Base-by-base conservation (phyloP, 2,888 invertebrate genomes). In the Andricus curvator region DNA sequence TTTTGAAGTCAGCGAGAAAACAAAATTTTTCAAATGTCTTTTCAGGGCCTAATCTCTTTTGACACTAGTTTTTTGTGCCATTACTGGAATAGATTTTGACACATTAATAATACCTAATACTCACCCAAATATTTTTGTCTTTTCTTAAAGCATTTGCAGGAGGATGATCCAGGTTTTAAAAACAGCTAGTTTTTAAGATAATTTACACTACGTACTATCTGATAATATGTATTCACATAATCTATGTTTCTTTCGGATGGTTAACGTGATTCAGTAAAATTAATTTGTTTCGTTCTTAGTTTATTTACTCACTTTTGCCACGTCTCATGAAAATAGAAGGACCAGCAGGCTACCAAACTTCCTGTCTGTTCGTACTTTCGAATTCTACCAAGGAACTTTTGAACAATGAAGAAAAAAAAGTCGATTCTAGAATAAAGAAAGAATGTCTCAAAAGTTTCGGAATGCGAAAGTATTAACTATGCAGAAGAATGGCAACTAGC, bases 101-200 rank as follows among this genome's bases (percentile, higher is more conserved):
- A 90, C 87, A 87, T 85, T 89, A 88, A 89, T 86, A 84, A 89
- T 90, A 87, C 84, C 85, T 90, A 86, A 88, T 90, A 90, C 89
- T 91, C 89, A 89, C 86, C 90, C 88, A 91, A 89, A 87, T 91
- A 89, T 92, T 92, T 92, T 91, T 92, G 88, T 91, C 91, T 90
- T 91, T 89, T 89, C 90, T 86, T 87, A 90, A 92, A 91, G 92
- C 93, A 91, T 92, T 93, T 93, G 90, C 93, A 93, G 93, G 93
- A 92, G 92, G 92, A 92, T 91, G 91, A 91, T 90, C 91, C 93
- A 93, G 93, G 92, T 93, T 93, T 92, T 91, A 88, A 91, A 70
- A 74, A 91, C 91, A 90, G 88, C 90, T 92, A 92, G 91, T 91
- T 90, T 84, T 91, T 92, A 92, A 92, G 92, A 91, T 88, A 90